Percentiles rank a stretch among this genome's conserved stretches.
phyloP scores from a whole-genome alignment of 2,113 vertebrate genomes.

The Burhinus bistriatus region DNA sequence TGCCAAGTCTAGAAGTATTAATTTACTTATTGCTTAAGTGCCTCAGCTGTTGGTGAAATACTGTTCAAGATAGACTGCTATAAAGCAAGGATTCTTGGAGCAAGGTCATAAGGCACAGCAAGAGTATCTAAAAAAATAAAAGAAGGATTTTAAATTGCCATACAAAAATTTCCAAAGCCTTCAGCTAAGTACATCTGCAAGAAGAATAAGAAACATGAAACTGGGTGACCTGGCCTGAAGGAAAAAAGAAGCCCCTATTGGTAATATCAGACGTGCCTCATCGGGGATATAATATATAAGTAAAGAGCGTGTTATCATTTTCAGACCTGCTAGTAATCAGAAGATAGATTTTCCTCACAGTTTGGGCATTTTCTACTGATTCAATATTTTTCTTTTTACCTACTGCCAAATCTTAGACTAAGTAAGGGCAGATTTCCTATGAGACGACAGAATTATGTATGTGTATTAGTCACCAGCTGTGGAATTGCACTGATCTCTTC shows the following conservation, averaged over 20 bases:
- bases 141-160: not conserved
- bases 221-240: not conserved
- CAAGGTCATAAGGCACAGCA: constrained; percentile 3
- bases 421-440: not conserved
- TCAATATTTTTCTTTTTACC: not conserved
- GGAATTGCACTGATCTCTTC: not conserved
- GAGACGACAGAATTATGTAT: not conserved
- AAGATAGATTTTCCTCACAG: not conserved
- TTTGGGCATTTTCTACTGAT: not conserved
- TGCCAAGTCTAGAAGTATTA: constrained; percentile 19
- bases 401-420: not conserved
- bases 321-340: not conserved
- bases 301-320: not conserved
- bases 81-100: constrained; percentile 16
- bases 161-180: not conserved
- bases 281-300: not conserved
- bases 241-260: not conserved
- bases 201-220: not conserved
- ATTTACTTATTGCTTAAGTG: constrained; percentile 3
- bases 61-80: constrained; percentile 14
- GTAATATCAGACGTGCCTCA: not conserved
- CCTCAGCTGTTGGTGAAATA: constrained; percentile 24
- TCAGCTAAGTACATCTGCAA: not conserved
- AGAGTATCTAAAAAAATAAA: not conserved
- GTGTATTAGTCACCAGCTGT: not conserved